phyloP scores from a whole-genome alignment of 2,113 vertebrate genomes.

The Heloderma charlesbogerti region DNA sequence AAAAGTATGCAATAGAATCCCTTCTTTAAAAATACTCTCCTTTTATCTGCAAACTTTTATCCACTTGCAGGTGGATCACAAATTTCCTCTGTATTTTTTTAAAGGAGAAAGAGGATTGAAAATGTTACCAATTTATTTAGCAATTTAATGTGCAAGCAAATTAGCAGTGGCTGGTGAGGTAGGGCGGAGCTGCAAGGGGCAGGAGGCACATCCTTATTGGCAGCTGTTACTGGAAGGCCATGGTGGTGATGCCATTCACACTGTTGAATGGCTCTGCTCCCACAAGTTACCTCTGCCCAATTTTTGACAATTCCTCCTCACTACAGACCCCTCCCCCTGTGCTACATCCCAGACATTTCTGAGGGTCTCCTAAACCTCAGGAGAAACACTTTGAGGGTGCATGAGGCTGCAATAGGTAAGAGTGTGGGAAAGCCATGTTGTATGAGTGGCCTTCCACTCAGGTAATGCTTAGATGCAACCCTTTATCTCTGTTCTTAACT shows the following conservation, averaged over 20 bases:
- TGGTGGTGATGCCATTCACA: neutral
- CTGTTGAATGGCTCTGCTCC: neutral
- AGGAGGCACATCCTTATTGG: neutral
- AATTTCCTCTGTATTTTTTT: too few species aligned
- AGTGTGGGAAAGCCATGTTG: too few species aligned
- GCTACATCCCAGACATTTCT: too few species aligned
- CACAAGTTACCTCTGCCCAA: neutral
- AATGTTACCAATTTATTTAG: neutral
- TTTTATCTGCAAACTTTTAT: neutral
- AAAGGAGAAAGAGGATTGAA: neutral
- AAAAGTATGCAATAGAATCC: neutral
- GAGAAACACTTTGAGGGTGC: too few species aligned
- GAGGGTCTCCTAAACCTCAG: too few species aligned
- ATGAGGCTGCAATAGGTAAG: too few species aligned
- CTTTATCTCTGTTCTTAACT: too few species aligned
- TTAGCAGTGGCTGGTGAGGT: neutral
- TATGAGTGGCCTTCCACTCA: too few species aligned
- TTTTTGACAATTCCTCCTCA: too few species aligned
- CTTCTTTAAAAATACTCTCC: neutral
- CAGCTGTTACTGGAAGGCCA: neutral
- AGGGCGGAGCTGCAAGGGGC: neutral
- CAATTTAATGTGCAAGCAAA: neutral
- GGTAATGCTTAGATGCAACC: too few species aligned
- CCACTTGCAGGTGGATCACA: neutral
- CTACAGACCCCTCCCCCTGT: too few species aligned